Conservation (phyloP, 2,113 vertebrate genomes). For the Siniperca knerii region DNA sequence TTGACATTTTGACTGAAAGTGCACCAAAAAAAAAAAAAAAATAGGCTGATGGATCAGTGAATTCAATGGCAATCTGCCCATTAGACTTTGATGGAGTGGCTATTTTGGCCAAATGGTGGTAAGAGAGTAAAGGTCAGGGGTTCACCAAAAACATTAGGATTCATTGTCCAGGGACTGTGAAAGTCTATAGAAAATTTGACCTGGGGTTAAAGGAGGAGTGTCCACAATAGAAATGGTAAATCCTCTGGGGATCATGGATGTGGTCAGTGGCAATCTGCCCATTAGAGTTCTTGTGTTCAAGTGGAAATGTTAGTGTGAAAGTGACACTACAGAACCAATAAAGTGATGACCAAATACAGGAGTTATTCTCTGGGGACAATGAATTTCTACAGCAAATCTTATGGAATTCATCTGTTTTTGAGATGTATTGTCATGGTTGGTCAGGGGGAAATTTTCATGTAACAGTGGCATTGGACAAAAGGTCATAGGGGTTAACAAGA, state of each 20-base stretch:
- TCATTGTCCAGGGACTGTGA: not conserved
- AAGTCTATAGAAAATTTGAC: not conserved
- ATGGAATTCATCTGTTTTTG: not conserved
- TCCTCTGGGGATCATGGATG: not conserved
- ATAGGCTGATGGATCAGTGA: not conserved
- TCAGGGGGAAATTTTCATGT: not conserved
- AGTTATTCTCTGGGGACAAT: not conserved
- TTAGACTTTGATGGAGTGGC: slow-evolving; percentile 4
- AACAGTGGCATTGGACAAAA: not conserved
- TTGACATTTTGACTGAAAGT: not conserved
- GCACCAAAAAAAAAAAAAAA: not conserved
- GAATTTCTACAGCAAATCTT: not conserved
- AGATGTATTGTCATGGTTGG: not conserved
- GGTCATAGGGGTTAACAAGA: not conserved
- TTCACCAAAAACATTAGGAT: slow-evolving; percentile 3
- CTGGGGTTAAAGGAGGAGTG: not conserved
- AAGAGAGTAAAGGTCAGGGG: not conserved
- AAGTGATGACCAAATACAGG: not conserved
- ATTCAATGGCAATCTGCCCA: slow-evolving; percentile 7
- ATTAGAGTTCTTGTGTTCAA: not conserved
- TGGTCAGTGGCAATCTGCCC: not conserved
- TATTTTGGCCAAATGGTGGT: slow-evolving; percentile 1
- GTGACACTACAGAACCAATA: not conserved
- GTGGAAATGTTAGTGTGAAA: not conserved
- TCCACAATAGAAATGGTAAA: not conserved